Evolutionary conservation across 2,888 invertebrate genomes (phyloP).

Genomic region (Linyphia triangularis): DNA sequence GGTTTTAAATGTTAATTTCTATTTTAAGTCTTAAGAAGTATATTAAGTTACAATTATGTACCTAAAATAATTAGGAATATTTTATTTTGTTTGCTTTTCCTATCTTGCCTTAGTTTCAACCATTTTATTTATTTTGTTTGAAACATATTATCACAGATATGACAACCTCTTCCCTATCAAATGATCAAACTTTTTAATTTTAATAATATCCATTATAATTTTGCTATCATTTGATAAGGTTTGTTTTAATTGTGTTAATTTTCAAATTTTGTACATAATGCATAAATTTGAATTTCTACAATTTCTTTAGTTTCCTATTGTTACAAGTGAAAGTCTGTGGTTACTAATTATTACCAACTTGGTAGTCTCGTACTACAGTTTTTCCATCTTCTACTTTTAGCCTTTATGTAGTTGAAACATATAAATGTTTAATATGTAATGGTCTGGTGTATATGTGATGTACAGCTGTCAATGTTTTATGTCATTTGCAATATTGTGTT

Average conservation of each 20-base stretch:
- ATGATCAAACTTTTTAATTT: too few species aligned
- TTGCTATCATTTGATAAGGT: too few species aligned
- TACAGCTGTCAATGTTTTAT: neutral
- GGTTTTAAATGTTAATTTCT: neutral
- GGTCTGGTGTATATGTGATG: neutral
- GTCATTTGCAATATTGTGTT: neutral
- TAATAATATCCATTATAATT: too few species aligned
- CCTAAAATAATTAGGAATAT: neutral
- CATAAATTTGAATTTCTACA: neutral
- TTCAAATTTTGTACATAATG: neutral
- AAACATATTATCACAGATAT: too few species aligned
- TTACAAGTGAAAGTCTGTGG: neutral
- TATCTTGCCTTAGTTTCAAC: too few species aligned
- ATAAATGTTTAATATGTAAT: neutral
- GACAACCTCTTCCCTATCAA: too few species aligned
- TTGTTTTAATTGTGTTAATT: neutral
- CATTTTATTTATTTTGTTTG: too few species aligned
- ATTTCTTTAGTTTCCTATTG: neutral
- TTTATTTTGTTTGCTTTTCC: neutral
- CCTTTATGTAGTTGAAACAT: neutral
- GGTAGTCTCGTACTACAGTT: neutral
- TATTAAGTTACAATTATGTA: neutral
- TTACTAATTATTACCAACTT: neutral
- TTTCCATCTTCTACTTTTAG: neutral
- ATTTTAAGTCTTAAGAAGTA: neutral